Percentiles rank a stretch among this genome's conserved stretches.
Evolutionary conservation across 1,140 invertebrate species (phyloP).

Genomic region (Mesaphorura yosii): DNA sequence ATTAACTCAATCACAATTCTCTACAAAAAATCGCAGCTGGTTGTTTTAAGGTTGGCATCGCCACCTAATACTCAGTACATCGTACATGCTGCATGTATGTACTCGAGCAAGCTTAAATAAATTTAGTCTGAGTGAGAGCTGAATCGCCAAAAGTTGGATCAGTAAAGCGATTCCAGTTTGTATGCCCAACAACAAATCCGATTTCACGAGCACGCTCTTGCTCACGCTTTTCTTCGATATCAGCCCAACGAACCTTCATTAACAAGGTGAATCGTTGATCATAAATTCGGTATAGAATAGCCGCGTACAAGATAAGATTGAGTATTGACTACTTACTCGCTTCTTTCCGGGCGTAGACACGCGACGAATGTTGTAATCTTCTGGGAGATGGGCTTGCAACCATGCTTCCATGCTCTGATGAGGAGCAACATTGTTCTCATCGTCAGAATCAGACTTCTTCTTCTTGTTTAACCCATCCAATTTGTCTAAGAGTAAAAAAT

Average conservation of each 20-base stretch:
- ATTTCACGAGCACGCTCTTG: constrained; percentile 83
- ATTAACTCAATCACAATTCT: no score
- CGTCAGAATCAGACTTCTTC: constrained; percentile 32
- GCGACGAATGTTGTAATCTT: constrained; percentile 52
- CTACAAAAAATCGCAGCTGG: not conserved
- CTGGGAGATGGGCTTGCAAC: constrained; percentile 60
- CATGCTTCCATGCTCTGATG: constrained; percentile 67
- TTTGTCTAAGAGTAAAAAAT: constrained; percentile 56
- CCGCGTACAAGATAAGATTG: not conserved
- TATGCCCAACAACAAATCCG: constrained; percentile 89
- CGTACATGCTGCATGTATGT: no score
- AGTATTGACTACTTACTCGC: constrained; percentile 46
- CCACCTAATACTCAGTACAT: no score
- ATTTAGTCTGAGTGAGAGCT: constrained; percentile 86
- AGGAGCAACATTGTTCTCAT: constrained; percentile 7
- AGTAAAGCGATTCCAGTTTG: constrained; percentile 87
- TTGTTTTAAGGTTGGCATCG: no score
- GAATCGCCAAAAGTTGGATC: constrained; percentile 76
- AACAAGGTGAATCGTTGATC: constrained; percentile 19
- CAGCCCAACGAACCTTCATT: constrained; percentile 87
- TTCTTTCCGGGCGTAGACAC: constrained; percentile 68
- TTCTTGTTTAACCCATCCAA: constrained; percentile 62
- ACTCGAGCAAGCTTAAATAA: constrained; percentile 65
- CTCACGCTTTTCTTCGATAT: constrained; percentile 78
- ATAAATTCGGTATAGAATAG: not conserved